A percentile compares a stretch with the other conserved stretches of the same genome.
These are phyloP conservation scores for Sphaerodactylus townsendi DNA, from an alignment of 2,113 vertebrate genomes.

Conservation along the genomic window DNA sequence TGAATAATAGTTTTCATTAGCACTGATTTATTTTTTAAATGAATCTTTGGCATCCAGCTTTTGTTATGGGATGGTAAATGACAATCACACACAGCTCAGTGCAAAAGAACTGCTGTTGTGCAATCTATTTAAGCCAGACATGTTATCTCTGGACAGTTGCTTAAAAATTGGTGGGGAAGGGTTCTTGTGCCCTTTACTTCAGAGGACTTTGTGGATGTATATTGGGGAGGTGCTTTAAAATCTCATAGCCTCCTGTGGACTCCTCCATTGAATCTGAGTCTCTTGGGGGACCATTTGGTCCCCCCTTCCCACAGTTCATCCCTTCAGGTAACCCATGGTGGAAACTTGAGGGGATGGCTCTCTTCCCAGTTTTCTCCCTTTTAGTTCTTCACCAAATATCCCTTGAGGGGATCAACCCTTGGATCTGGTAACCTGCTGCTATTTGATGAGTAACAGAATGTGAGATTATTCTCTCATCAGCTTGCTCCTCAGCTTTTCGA, in stretches of 20 bases:
- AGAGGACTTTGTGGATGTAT: background rate
- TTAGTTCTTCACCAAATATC: background rate
- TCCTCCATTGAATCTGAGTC: background rate
- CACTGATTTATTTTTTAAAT: constrained; percentile 28
- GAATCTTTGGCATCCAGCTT: background rate
- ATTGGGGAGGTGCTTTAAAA: background rate
- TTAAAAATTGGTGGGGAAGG: background rate
- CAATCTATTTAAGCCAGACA: background rate
- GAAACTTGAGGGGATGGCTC: background rate
- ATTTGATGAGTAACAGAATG: background rate
- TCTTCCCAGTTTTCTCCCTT: background rate
- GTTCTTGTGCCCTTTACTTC: background rate
- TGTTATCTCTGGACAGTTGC: background rate
- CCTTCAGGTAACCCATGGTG: background rate
- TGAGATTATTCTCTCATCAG: background rate
- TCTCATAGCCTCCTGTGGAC: background rate
- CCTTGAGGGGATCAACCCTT: background rate
- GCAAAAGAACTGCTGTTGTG: background rate
- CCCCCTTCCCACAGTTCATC: too few relatives aligned
- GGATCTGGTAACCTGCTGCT: background rate
- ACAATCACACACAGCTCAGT: background rate
- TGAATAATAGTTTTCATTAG: constrained; percentile 31
- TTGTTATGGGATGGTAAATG: background rate
- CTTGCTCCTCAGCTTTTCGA: background rate
- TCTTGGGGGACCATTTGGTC: too few relatives aligned